Base-by-base conservation (phyloP, 2,888 invertebrate species). In the Eristalis intricaria region DNA sequence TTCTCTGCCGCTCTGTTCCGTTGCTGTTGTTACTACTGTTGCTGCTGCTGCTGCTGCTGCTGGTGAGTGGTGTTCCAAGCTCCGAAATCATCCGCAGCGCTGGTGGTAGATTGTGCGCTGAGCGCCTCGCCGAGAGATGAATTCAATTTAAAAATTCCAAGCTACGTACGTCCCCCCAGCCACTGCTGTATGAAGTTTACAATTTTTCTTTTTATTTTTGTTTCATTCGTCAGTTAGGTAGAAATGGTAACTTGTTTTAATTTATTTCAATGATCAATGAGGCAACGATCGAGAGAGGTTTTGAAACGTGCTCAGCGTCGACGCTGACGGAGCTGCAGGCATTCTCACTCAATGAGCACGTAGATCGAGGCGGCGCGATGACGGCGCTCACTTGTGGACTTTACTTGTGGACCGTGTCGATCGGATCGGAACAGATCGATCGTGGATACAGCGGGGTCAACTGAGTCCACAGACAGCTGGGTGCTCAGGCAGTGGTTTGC, bases 181-280 rank as follows among this genome's bases (percentile, higher is more conserved):
- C 26, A 8, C 32, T 38, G 13, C 38, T 38, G 38, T 38, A 38
- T 38, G 38, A 13, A 13, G 38, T 38, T 13, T 8, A 10, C 10
- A 32, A 32, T 32, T 32, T 32, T 32, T 11, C 1, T 38, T 38
- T 4, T 38, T 38, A 26, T 38, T 10, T 38, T 11, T 35, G 8
- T 35, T 10, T 10, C 74, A 80, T 85, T 50, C 65, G 77, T 60
- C 64, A 82, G 85, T 82, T 77, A 58, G 85, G 71, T 77, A 50
- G 43, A 77, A 78, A 83, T 83, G 75, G 74, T 83, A 82, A 82
- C 82, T 82, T 75, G 86, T 82, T 86, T 77, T 60, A 66, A 81
- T 66, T 74, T 73, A 68, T 80, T 76, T 77, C 73, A 78, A 70
- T 78, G 70, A 86, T 83, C 83, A 78, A 83, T 83, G 70, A 82